Conservation (phyloP, 2,797 vertebrate species). For the Carduelis carduelis region DNA sequence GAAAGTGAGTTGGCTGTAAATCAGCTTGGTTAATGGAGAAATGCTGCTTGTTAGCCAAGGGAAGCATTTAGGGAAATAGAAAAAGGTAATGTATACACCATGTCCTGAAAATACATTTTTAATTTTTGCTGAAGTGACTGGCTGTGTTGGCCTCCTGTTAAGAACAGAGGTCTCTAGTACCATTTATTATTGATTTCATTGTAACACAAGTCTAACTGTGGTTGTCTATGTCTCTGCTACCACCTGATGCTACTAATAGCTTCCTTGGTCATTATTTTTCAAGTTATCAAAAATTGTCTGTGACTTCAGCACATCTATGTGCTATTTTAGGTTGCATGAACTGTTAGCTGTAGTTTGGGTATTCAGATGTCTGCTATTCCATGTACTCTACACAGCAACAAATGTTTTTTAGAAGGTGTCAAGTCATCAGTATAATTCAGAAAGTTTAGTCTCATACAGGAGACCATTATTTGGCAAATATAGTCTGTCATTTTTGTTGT, state of each 20-base stretch:
- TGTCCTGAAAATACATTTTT: conserved; percentile 42
- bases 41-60: conserved; percentile 49
- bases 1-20: conserved; percentile 58
- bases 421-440: not conserved
- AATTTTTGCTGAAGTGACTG: conserved; percentile 23
- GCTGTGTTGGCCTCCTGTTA: not conserved
- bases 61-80: conserved; percentile 52
- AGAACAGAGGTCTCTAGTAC: not conserved
- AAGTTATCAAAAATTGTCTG: not conserved
- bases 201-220: not conserved
- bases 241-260: not conserved
- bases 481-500: not conserved
- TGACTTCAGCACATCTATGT: not conserved
- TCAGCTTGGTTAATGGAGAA: conserved; percentile 58
- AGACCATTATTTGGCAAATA: not conserved
- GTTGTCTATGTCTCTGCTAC: not conserved
- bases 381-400: not conserved
- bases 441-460: not conserved
- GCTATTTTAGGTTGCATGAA: not conserved
- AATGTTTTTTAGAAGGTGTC: not conserved
- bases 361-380: not conserved
- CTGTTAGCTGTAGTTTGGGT: not conserved
- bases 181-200: not conserved
- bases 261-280: not conserved
- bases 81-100: conserved; percentile 40